Evolutionary conservation across 2,888 invertebrate genomes (phyloP), one percentile per base, ranked within the genome.

Genomic region (Unio delphinus): DNA sequence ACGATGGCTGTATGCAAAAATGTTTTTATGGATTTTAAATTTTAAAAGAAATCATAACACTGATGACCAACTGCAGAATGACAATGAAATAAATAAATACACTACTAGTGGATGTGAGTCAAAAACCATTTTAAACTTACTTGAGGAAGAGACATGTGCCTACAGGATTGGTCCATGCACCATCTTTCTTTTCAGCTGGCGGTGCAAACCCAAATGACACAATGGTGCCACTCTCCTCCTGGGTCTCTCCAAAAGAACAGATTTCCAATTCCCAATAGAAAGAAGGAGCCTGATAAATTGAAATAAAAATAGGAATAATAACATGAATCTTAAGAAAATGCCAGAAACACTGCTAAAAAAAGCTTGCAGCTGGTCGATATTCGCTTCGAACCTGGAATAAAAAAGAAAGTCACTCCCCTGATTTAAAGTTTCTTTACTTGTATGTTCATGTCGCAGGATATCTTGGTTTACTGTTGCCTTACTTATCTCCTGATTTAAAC

Each of bases 221-320:
- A 68, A 87, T 83, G 4, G 88, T 86, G 18, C 87, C 84, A 70
- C 86, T 87, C 62, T 89, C 89, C 28, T 88, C 89, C 59, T 87
- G 87, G 7, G 80, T 71, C 67, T 89, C 89, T 11, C 89, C 89
- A 75, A 86, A 87, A 6, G 88, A 88, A 67, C 85, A 84, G 11
- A 89, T 82, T 76, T 89, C 88, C 61, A 89, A 67, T 76, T 89
- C 89, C 89, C 89, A 89, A 78, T 89, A 89, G 72, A 89, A 89
- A 26, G 89, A 87, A 7, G 89, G 87, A 11, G 89, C 88, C 87
- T 89, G 67, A 4, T 69, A 69, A 60, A 54, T 54, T 30, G 57
- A 18, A 26, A 45, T n/a, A 62, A 57, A 57, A 68, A n/a, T 11
- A 8, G n/a, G 17, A 18, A 58, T 18, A 58, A 58, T 23, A 58